phyloP scores from a whole-genome alignment of 1,140 invertebrate species.

The Dendroctonus ponderosae region DNA sequence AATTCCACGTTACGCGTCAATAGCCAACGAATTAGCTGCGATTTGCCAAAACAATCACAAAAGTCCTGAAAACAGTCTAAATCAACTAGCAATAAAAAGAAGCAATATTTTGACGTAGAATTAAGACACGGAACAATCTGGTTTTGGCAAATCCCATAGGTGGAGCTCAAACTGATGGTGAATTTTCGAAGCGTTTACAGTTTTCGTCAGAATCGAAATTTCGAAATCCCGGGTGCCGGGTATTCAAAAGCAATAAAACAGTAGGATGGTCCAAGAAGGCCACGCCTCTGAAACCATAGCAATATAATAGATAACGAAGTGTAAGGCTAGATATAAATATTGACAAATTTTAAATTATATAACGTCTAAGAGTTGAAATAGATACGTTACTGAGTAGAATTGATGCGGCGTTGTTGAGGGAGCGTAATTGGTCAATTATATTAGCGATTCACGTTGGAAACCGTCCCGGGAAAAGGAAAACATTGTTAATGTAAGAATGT shows the following conservation, averaged over 20 bases:
- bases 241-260: slow-evolving; percentile 53
- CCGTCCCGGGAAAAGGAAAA: background rate
- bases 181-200: slow-evolving; percentile 17
- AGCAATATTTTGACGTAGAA: slow-evolving; percentile 26
- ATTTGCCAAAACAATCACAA: slow-evolving; percentile 16
- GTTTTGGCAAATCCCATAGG: slow-evolving; percentile 6
- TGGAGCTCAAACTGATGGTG: background rate
- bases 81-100: slow-evolving; percentile 18
- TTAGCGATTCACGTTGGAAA: background rate
- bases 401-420: too few species aligned
- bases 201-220: slow-evolving; percentile 32
- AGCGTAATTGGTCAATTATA: background rate
- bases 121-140: slow-evolving; percentile 3
- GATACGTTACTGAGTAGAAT: too few species aligned
- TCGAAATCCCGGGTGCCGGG: slow-evolving; percentile 46
- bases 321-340: slow-evolving; percentile 27
- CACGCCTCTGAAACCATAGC: slow-evolving; percentile 47
- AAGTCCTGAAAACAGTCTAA: background rate
- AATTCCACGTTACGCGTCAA: slow-evolving; percentile 28
- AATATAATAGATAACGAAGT: slow-evolving; percentile 47
- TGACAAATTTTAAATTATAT: slow-evolving; percentile 12
- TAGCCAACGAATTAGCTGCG: background rate
- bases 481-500: background rate
- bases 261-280: slow-evolving; percentile 42
- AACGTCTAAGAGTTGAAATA: background rate